Conservation (phyloP, 2,797 vertebrate species). For the Galagoides demidoff region DNA sequence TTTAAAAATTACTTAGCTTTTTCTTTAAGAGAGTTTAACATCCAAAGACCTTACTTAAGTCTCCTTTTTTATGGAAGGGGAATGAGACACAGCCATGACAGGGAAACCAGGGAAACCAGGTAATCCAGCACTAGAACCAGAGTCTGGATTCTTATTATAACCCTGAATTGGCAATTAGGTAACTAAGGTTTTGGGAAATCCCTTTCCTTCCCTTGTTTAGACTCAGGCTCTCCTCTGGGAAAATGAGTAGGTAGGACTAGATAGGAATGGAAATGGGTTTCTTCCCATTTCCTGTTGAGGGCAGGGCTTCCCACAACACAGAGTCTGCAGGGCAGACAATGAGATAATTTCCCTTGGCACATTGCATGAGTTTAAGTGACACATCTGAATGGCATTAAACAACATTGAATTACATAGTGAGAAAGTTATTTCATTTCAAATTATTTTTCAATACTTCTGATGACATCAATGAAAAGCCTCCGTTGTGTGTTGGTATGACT, state of each 20-base stretch:
- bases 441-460: neutral
- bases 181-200: neutral
- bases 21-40: neutral
- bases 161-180: too few relatives aligned
- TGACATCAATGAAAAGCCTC: neutral
- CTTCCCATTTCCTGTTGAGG: too few relatives aligned
- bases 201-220: neutral
- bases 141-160: neutral
- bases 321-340: neutral
- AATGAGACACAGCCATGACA: neutral
- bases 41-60: neutral
- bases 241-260: neutral
- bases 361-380: too few relatives aligned
- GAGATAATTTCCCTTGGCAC: neutral
- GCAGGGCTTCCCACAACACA: neutral
- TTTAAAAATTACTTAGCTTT: neutral
- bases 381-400: fast-evolving
- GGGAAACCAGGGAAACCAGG: too few relatives aligned
- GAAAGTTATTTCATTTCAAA: neutral
- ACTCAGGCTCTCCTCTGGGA: neutral
- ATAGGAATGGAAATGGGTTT: neutral
- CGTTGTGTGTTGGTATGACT: neutral
- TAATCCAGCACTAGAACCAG: neutral
- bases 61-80: neutral
- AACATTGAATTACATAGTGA: neutral